phyloP scores from a whole-genome alignment of 1,140 invertebrate species.

The Marisa cornuarietis region DNA sequence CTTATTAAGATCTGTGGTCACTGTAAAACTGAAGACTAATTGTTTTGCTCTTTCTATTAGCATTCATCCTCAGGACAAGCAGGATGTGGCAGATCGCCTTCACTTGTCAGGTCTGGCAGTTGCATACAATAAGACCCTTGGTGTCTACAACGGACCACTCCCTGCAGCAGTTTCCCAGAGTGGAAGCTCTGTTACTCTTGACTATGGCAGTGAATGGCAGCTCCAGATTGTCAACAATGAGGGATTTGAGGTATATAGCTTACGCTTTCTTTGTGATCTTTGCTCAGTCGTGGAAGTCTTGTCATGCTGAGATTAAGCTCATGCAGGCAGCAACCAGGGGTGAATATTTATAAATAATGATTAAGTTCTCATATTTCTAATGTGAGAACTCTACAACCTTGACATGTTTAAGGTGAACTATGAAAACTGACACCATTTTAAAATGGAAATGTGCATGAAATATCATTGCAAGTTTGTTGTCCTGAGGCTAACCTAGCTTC shows the following conservation, averaged over 20 bases:
- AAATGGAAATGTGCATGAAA: no score
- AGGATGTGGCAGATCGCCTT: constrained; percentile 52
- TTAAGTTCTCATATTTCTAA: no score
- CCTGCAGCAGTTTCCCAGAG: constrained; percentile 14
- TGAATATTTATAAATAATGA: not conserved
- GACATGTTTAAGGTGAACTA: no score
- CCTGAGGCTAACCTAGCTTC: no score
- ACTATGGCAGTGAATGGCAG: constrained; percentile 25
- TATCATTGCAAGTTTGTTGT: no score
- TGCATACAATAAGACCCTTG: constrained; percentile 45
- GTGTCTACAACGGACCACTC: constrained; percentile 43
- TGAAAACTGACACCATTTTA: no score
- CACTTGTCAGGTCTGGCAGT: constrained; percentile 42
- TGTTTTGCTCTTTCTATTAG: constrained; percentile 30
- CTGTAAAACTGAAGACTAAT: no score
- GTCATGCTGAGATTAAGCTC: no score
- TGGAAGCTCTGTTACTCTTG: constrained; percentile 19
- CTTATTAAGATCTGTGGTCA: not conserved
- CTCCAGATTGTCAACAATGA: constrained; percentile 16
- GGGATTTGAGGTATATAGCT: constrained; percentile 31
- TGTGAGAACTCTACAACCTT: no score
- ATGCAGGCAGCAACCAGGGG: not conserved
- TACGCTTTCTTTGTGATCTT: not conserved
- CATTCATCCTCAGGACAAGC: constrained; percentile 57
- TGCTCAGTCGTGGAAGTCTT: not conserved